Percentiles rank a stretch among this genome's conserved stretches.
These are phyloP conservation scores for Arizona elegans DNA, from an alignment of 2,113 vertebrate species.

Conservation along the genomic window DNA sequence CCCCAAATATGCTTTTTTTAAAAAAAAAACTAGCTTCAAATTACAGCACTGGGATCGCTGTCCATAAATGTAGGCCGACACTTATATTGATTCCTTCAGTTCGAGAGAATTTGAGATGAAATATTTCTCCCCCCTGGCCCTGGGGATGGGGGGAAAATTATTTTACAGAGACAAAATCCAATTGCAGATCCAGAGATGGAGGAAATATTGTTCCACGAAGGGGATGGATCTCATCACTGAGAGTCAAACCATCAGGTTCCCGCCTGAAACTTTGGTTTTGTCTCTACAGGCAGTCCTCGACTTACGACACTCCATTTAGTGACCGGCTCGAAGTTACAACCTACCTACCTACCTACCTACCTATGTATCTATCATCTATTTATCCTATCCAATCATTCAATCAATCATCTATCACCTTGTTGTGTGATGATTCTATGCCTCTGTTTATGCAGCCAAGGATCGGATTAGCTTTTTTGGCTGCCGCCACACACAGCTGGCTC, in stretches of 20 bases:
- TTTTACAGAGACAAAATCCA: conserved; percentile 71
- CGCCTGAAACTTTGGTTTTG: neutral
- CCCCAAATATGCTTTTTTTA: neutral
- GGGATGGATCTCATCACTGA: conserved; percentile 24
- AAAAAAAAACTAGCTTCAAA: neutral
- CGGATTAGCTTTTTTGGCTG: too few relatives aligned
- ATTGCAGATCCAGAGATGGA: conserved; percentile 67
- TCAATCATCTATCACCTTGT: neutral
- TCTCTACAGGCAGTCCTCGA: too few relatives aligned
- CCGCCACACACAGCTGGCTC: too few relatives aligned
- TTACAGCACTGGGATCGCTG: rapidly evolving
- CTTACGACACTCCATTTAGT: too few relatives aligned
- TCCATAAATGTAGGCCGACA: conserved; percentile 36
- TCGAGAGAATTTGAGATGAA: conserved; percentile 70
- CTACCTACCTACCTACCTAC: too few relatives aligned
- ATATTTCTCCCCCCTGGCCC: conserved; percentile 66
- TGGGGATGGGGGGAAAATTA: conserved; percentile 44
- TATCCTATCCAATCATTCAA: too few relatives aligned
- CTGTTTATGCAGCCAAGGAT: too few relatives aligned
- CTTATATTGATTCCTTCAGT: conserved; percentile 66
- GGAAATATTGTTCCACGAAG: conserved; percentile 65
- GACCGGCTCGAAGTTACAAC: too few relatives aligned
- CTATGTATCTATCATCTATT: too few relatives aligned
- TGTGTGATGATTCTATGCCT: neutral
- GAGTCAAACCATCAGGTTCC: neutral